These are phyloP conservation scores for Alces alces DNA, from an alignment of 2,113 vertebrate species.

Conservation along the genomic window DNA sequence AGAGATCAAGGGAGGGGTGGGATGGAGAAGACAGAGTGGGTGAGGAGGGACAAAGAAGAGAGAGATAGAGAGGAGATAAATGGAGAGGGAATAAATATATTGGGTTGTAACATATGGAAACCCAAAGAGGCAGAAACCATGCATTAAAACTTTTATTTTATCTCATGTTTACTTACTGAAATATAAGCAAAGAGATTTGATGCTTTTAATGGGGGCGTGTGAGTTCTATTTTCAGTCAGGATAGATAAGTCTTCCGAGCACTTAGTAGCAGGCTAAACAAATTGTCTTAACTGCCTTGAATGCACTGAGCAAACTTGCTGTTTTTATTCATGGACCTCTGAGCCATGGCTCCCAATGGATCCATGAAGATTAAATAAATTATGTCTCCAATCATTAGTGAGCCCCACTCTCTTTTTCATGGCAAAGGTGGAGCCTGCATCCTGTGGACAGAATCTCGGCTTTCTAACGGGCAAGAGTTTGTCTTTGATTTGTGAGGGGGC, in stretches of 20 bases:
- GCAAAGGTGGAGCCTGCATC: neutral
- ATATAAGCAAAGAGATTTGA: neutral
- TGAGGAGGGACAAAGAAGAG: neutral
- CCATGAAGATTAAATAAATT: slow-evolving; percentile 76
- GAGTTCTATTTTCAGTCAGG: neutral
- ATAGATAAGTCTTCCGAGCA: slow-evolving; percentile 6
- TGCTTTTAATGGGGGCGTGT: neutral
- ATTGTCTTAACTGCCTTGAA: slow-evolving; percentile 65
- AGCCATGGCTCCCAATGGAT: slow-evolving; percentile 66
- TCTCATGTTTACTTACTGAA: neutral
- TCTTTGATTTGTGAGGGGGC: neutral
- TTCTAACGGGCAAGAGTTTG: neutral
- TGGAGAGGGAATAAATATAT: neutral
- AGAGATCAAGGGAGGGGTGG: neutral
- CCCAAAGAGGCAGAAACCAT: neutral
- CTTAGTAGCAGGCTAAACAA: slow-evolving; percentile 53
- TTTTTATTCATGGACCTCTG: slow-evolving; percentile 74
- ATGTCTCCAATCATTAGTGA: slow-evolving; percentile 71
- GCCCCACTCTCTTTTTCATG: neutral
- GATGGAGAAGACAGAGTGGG: neutral
- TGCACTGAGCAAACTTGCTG: slow-evolving; percentile 57
- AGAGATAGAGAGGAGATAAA: neutral
- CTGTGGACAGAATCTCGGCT: neutral
- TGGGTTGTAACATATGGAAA: neutral
- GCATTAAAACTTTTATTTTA: neutral